A percentile compares a stretch with the other conserved stretches of the same genome.
Evolutionary conservation across 2,113 vertebrate genomes (phyloP).

Genomic region (Thermophis baileyi): DNA sequence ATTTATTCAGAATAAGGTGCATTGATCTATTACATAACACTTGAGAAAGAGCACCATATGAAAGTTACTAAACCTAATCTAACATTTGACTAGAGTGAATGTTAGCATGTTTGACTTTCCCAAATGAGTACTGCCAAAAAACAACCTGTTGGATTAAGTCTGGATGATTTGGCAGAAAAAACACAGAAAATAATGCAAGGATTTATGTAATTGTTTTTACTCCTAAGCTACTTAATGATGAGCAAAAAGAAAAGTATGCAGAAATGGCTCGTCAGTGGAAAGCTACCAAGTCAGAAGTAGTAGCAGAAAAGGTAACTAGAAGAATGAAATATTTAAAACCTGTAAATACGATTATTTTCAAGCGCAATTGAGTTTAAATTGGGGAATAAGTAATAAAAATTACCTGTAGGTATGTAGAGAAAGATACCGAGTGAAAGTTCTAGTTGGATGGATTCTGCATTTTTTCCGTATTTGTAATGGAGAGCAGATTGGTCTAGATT

Average conservation of each 20-base stretch:
- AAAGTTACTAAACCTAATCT: background rate
- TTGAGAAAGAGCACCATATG: background rate
- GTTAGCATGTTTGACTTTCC: background rate
- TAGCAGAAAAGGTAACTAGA: constrained; percentile 51
- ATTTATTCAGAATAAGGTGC: background rate
- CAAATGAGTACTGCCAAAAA: background rate
- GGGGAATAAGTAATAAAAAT: background rate
- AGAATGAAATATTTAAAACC: background rate
- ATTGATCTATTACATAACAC: background rate
- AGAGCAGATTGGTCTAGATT: background rate
- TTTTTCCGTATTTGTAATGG: background rate
- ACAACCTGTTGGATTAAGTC: background rate
- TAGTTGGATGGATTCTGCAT: background rate
- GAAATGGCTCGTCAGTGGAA: constrained; percentile 67
- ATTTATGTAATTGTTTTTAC: background rate
- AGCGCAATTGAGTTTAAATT: background rate
- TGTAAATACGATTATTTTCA: background rate
- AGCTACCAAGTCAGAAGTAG: constrained; percentile 28
- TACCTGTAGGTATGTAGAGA: background rate
- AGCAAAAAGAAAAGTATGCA: constrained; percentile 60
- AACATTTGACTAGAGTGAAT: background rate
- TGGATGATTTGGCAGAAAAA: background rate
- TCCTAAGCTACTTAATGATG: constrained; percentile 56
- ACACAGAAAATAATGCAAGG: background rate
- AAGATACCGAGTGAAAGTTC: background rate